Conservation (phyloP, 2,888 invertebrate species). For the Tetragnatha montana region DNA sequence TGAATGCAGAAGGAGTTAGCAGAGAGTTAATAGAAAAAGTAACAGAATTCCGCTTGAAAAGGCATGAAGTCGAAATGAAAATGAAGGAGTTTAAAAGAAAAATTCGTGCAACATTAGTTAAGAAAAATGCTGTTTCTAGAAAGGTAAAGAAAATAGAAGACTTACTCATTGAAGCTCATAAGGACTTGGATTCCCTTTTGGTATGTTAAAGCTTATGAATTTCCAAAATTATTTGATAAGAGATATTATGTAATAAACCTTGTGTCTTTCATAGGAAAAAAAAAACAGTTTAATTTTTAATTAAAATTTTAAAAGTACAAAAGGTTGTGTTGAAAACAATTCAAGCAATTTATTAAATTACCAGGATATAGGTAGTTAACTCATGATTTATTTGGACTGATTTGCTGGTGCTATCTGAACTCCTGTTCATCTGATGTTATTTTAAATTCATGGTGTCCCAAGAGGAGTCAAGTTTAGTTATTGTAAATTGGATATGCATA, state of each 20-base stretch:
- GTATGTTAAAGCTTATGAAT: slow-evolving; percentile 17
- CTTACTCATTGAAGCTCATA: slow-evolving; percentile 15
- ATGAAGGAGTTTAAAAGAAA: slow-evolving; percentile 49
- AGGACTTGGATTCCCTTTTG: slow-evolving; percentile 30
- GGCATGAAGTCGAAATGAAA: slow-evolving; percentile 41
- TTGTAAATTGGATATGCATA: no score
- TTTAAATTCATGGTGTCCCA: no score
- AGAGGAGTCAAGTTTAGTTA: no score
- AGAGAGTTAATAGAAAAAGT: slow-evolving; percentile 36
- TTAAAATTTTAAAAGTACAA: no score
- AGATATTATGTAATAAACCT: neutral
- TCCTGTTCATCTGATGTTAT: no score
- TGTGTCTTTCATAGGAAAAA: neutral
- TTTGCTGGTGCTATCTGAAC: no score
- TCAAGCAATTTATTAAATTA: no score
- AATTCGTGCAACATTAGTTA: neutral
- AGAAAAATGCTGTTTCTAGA: slow-evolving; percentile 30
- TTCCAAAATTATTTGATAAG: neutral
- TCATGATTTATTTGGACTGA: no score
- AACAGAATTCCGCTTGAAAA: slow-evolving; percentile 19
- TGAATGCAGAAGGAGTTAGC: slow-evolving; percentile 23
- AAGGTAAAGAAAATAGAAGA: slow-evolving; percentile 43
- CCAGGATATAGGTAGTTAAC: no score
- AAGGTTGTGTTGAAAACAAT: no score
- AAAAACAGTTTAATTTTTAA: no score